Conservation (phyloP, 2,113 vertebrate genomes). For the Pelobates fuscus region DNA sequence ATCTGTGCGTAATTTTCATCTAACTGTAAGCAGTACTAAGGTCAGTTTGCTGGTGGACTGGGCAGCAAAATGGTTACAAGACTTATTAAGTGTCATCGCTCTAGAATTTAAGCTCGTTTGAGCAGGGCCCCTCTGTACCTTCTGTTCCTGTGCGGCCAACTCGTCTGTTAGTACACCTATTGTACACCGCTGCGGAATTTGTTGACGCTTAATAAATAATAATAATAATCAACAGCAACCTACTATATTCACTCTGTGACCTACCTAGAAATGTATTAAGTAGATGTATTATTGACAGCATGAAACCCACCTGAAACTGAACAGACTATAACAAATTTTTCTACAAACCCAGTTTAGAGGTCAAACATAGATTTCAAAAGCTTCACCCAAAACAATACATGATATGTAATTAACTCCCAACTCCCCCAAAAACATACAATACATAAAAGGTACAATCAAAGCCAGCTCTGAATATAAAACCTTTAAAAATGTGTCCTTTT, state of each 20-base stretch:
- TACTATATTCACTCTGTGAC: not conserved
- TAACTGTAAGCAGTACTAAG: too few species aligned
- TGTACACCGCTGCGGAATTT: too few species aligned
- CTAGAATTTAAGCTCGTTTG: too few species aligned
- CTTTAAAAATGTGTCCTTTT: slow-evolving; percentile 50
- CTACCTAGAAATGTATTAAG: not conserved
- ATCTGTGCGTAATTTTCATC: too few species aligned
- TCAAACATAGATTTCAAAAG: slow-evolving; percentile 11
- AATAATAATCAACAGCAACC: too few species aligned
- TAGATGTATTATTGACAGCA: not conserved
- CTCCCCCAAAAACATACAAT: slow-evolving; percentile 38
- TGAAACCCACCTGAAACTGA: not conserved
- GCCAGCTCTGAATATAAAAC: slow-evolving; percentile 44
- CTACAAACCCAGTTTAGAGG: slow-evolving; percentile 4
- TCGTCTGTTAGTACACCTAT: too few species aligned
- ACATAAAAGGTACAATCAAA: slow-evolving; percentile 50
- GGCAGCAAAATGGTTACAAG: too few species aligned
- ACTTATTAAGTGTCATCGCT: too few species aligned
- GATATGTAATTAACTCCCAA: slow-evolving; percentile 33
- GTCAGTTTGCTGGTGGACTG: too few species aligned
- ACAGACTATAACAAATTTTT: not conserved
- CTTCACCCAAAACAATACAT: slow-evolving; percentile 39
- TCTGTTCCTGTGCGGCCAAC: too few species aligned
- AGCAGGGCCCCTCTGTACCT: too few species aligned
- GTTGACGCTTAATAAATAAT: too few species aligned